Evolutionary conservation across 2,113 vertebrate species (phyloP).

Genomic region (Myotis brandtii): DNA sequence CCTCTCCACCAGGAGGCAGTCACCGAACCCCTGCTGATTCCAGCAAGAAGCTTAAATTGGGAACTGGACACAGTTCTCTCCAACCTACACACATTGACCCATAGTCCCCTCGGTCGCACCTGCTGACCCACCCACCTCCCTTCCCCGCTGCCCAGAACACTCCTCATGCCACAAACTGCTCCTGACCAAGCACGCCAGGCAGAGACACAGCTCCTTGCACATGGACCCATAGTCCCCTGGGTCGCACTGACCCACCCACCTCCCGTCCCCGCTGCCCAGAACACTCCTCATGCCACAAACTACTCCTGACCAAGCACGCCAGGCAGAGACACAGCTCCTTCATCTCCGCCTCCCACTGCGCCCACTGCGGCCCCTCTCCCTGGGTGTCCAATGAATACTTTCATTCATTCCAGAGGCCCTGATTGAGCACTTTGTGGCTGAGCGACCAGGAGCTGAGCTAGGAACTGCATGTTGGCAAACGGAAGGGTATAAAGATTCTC

Average conservation of each 20-base stretch:
- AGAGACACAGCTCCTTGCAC: background rate
- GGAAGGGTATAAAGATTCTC: background rate
- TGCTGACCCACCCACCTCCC: background rate
- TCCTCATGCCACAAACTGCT: background rate
- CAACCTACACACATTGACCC: background rate
- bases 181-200: background rate
- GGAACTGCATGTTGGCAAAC: background rate
- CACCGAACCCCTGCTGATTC: background rate
- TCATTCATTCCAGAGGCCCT: background rate
- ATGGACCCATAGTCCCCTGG: background rate
- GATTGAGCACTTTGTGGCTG: background rate
- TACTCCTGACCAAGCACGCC: background rate
- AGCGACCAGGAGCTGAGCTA: background rate
- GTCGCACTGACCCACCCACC: background rate
- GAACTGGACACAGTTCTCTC: background rate
- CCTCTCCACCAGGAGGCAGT: background rate
- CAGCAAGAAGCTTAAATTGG: background rate
- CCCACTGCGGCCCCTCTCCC: background rate
- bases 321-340: background rate
- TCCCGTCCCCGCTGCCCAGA: background rate
- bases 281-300: background rate
- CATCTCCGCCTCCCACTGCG: accelerated
- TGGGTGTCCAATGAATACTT: background rate
- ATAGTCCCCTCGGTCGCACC: background rate
- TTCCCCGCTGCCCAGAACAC: background rate